Conservation (phyloP, 1,140 invertebrate species). For the Hormaphis cornu region DNA sequence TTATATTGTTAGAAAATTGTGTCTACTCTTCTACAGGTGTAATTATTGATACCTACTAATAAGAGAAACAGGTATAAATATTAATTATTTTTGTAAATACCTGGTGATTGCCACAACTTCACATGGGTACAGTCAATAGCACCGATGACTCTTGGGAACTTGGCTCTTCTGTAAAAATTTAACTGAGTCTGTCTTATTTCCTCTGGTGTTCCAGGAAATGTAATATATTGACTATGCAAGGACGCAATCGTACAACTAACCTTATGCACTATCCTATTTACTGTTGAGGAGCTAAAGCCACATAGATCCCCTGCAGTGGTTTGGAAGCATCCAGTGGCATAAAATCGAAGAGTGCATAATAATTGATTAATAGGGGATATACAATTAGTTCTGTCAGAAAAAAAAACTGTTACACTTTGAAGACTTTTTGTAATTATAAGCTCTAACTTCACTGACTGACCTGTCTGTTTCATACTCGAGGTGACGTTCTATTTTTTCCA, state of each 20-base stretch:
- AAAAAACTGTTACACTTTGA: background rate
- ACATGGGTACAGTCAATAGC: slow-evolving; percentile 44
- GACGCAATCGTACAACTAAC: slow-evolving; percentile 36
- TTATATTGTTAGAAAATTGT: background rate
- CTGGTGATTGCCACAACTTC: slow-evolving; percentile 41
- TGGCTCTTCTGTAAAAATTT: slow-evolving; percentile 40
- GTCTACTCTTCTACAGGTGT: background rate
- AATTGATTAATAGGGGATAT: slow-evolving; percentile 29
- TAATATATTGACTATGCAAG: slow-evolving; percentile 35
- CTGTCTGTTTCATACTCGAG: background rate
- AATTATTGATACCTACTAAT: background rate
- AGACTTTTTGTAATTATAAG: background rate
- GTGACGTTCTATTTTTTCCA: background rate
- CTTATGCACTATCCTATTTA: slow-evolving; percentile 36
- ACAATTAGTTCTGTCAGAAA: slow-evolving; percentile 23
- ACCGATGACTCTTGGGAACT: slow-evolving; percentile 42
- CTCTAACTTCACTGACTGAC: background rate
- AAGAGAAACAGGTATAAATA: background rate
- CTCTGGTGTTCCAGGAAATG: slow-evolving; percentile 36
- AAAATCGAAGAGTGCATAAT: slow-evolving; percentile 38
- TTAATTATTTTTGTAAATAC: slow-evolving; percentile 30
- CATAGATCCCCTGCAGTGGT: slow-evolving; percentile 36
- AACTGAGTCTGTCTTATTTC: slow-evolving; percentile 35
- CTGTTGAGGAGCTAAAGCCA: slow-evolving; percentile 37
- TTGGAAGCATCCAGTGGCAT: slow-evolving; percentile 39